Percentiles rank a stretch among this genome's conserved stretches.
Evolutionary conservation across 2,113 vertebrate genomes (phyloP).

Genomic region (Pao palembangensis): DNA sequence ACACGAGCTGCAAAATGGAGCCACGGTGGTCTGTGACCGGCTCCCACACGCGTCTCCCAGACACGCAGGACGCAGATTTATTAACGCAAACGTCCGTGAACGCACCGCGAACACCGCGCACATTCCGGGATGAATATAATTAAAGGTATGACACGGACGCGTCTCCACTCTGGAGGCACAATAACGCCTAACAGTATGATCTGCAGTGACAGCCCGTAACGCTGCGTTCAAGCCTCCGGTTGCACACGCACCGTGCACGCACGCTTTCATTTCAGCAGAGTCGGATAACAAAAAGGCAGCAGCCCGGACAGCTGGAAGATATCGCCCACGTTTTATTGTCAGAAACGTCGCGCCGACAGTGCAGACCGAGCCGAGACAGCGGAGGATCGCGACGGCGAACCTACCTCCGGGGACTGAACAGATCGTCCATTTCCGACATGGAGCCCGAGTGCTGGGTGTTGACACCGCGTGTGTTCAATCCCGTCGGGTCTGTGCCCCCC

Average conservation of each 20-base stretch:
- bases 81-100: neutral
- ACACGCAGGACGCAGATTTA: neutral
- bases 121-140: neutral
- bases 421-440: constrained; percentile 90
- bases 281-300: constrained; percentile 2
- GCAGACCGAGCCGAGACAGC: constrained; percentile 37
- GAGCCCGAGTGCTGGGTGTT: constrained; percentile 70
- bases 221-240: neutral
- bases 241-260: constrained; percentile 15
- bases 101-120: neutral
- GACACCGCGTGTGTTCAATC: constrained; percentile 57
- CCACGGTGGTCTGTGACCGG: constrained; percentile 31
- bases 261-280: constrained; percentile 4
- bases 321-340: constrained; percentile 5
- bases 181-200: constrained; percentile 19
- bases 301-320: constrained; percentile 26
- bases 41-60: neutral
- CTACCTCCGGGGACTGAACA: constrained; percentile 96
- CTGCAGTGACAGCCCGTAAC: constrained; percentile 23
- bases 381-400: constrained; percentile 71
- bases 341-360: constrained; percentile 26
- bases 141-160: neutral
- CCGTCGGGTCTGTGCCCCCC: constrained; percentile 65
- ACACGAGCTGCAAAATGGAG: constrained; percentile 75
- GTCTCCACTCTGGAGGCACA: neutral